Evolutionary conservation across 2,888 invertebrate genomes (phyloP).

Genomic region (Habrosyne pyritoides): DNA sequence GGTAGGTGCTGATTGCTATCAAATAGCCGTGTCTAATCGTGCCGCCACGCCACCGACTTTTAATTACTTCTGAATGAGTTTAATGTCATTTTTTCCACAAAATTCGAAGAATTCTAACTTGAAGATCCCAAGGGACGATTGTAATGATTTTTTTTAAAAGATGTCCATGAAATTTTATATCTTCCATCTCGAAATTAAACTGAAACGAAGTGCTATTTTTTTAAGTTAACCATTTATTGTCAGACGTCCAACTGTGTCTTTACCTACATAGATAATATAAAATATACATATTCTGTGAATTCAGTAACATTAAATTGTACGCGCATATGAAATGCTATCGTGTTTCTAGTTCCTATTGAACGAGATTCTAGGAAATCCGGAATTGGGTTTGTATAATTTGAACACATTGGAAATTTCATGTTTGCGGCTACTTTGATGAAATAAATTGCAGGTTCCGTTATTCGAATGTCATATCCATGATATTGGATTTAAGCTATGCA

Average conservation of each 20-base stretch:
- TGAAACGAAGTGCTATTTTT: neutral
- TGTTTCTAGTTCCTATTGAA: neutral
- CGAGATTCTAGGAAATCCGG: neutral
- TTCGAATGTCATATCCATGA: neutral
- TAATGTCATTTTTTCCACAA: slow-evolving; percentile 47
- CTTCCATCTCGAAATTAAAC: neutral
- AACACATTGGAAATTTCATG: neutral
- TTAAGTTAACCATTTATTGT: too few species aligned
- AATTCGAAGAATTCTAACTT: slow-evolving; percentile 16
- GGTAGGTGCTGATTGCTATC: slow-evolving; percentile 51
- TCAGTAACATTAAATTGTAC: neutral
- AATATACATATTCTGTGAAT: neutral
- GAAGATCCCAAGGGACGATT: slow-evolving; percentile 20
- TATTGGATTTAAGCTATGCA: neutral
- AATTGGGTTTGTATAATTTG: neutral
- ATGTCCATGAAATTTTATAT: neutral
- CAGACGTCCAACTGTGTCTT: too few species aligned
- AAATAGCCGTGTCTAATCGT: slow-evolving; percentile 54
- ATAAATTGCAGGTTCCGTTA: neutral
- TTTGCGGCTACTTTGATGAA: neutral
- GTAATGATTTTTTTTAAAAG: slow-evolving; percentile 2
- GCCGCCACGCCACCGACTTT: slow-evolving; percentile 41
- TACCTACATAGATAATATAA: neutral
- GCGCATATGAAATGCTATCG: neutral
- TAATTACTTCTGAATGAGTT: slow-evolving; percentile 61